Evolutionary conservation across 2,797 vertebrate species (phyloP), one percentile per base, ranked within the genome.

Genomic region (Malurus splendens): DNA sequence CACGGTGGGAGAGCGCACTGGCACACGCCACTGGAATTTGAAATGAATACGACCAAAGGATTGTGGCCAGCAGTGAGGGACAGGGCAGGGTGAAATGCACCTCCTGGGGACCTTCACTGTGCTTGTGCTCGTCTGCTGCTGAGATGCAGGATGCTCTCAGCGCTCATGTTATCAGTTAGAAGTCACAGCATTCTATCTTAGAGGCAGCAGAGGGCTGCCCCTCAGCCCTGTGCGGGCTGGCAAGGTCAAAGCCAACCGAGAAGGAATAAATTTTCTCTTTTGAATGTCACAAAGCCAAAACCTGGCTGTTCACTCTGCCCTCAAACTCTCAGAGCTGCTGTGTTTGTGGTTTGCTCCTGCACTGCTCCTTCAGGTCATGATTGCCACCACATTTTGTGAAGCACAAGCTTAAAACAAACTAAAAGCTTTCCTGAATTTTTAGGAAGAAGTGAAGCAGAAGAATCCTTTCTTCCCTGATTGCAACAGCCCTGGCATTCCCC

Each of bases 371-470:
- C 55, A 60, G 72, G 61, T 65, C 11, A 2, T 17, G 36, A 51
- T 17, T 48, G 48, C 38, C 50, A 65, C 24, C 51, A 64, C 38
- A 41, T 64, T 55, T 64, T 61, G 61, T n/a, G n/a, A 89, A 62
- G 66, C 9, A 64, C 30, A 47, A 55, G 15, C 81, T 85, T 65
- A 72, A 80, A 91, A 80, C 30, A 81, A 82, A 77, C 19, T 23
- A 89, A 81, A 80, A 82, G 60, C 57, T 73, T 59, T 61, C 51
- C 41, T 52, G 54, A 83, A 81, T 70, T 89, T 93, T 47, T 54
- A 28, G 38, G 36, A 73, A 73, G 76, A 78, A 85, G 23, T 19
- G 45, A 91, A 89, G 66, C 70, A 73, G 59, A 85, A 47, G 44
- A 89, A 59, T 74, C 50, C 32, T 87, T 91, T 74, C 45, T 68